A percentile compares a stretch with the other conserved stretches of the same genome.
phyloP scores from a whole-genome alignment of 2,888 invertebrate species.

The Imbricaverruca yamaguchii region DNA sequence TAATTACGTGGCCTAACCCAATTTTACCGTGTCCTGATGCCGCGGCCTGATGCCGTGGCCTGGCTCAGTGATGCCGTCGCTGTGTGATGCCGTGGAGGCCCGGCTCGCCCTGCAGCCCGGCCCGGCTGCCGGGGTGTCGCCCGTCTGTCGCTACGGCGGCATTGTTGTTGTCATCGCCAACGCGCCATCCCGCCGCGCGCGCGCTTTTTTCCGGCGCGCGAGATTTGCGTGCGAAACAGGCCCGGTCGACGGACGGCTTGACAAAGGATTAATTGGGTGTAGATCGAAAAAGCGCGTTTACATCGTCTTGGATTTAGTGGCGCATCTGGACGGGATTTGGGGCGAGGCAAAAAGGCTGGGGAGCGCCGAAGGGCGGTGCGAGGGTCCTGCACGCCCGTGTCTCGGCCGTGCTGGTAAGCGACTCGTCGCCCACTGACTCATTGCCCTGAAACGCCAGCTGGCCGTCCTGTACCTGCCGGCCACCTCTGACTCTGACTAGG shows the following conservation, averaged over 20 bases:
- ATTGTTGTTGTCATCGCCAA: conserved; percentile 14
- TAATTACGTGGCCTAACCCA: too few species aligned
- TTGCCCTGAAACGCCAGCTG: not conserved
- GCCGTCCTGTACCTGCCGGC: too few species aligned
- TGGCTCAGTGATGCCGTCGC: too few species aligned
- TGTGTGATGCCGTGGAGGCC: too few species aligned
- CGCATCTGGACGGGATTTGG: not conserved
- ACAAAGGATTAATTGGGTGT: conserved; percentile 19
- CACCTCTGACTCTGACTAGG: too few species aligned
- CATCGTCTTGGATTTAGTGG: conserved; percentile 20
- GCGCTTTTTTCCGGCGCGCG: conserved; percentile 8
- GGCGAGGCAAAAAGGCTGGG: not conserved
- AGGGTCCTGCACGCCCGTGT: not conserved
- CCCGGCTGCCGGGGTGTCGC: not conserved
- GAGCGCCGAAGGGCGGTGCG: not conserved
- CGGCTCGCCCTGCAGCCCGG: not conserved
- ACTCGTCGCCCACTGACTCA: not conserved
- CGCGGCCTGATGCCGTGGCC: too few species aligned
- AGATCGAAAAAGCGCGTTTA: conserved; percentile 15
- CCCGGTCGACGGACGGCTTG: conserved; percentile 7
- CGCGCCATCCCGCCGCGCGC: conserved; percentile 14
- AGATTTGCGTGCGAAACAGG: conserved; percentile 20
- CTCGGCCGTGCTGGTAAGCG: not conserved
- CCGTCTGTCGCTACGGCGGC: not conserved
- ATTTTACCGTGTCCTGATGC: too few species aligned